Evolutionary conservation across 2,113 vertebrate genomes (phyloP), one percentile per base, ranked within the genome.

Genomic region (Gopherus evgoodei): DNA sequence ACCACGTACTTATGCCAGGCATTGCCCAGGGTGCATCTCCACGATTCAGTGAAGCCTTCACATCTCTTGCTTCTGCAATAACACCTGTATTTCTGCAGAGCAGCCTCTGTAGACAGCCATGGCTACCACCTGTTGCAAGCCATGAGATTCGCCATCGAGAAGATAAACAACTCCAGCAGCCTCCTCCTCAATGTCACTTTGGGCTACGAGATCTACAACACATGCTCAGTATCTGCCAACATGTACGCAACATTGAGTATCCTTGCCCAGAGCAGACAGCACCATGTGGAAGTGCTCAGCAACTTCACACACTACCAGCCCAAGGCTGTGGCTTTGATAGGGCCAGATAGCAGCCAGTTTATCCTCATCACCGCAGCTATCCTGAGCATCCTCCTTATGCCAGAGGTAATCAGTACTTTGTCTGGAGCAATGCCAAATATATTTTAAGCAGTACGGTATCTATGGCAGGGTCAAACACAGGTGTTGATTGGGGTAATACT

Each of bases 91-190:
- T 35, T 19, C 11, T 5, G 0, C 12, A 98, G 98, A 0, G 1
- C 44, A 0, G 0, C 10, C 3, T 1, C 8, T 79, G 85, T 96
- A 93, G 95, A 47, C 1, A 81, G 65, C 54, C 98, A 98, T 2
- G 97, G 98, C 52, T 98, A 98, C 96, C 97, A 96, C 84, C 97
- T 98, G 76, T 95, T 99, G 69, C 99, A 98, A 87, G 92, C 99
- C 85, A 98, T 99, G 98, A 98, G 98, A 65, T 98, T 99, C 2
- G 44, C 98, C 2, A 87, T 99, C 2, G 98, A 99, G 86, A 98
- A 99, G 95, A 99, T 99, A 76, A 99, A 99, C 95, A 99, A 99
- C 94, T 98, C 98, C 83, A 98, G 97, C 2, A 2, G 42, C 5
- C 98, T 99, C 4, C 98, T 99, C 16, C 99, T 99, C 54, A 98